A percentile compares a stretch with the other conserved stretches of the same genome.
Conservation (phyloP, 2,113 vertebrate species). For the Australoheros scitulus region DNA sequence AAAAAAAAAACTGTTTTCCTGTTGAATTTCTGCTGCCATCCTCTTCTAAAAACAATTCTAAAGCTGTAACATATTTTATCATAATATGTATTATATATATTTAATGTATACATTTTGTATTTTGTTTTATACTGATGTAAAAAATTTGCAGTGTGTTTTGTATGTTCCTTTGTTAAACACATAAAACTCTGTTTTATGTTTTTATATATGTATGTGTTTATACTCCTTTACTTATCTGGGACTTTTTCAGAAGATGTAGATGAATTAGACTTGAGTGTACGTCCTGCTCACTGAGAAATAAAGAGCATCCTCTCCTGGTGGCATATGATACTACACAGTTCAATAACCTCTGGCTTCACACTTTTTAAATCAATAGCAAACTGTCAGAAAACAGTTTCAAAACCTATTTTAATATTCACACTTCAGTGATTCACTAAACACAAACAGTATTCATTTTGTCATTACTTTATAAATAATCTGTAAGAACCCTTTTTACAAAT, state of each 20-base stretch:
- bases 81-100: background rate
- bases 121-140: background rate
- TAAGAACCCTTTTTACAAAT: background rate
- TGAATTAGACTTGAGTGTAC: background rate
- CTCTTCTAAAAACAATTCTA: background rate
- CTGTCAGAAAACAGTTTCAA: background rate
- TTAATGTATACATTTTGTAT: background rate
- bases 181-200: background rate
- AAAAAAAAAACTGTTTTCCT: background rate
- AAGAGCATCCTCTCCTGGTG: slow-evolving; percentile 41
- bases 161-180: background rate
- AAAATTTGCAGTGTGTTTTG: background rate
- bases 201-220: no score
- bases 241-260: background rate
- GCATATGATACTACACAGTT: background rate
- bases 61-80: background rate
- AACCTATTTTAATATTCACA: background rate
- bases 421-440: background rate
- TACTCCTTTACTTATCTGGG: background rate
- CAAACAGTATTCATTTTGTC: background rate
- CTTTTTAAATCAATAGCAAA: background rate
- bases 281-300: background rate
- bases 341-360: background rate
- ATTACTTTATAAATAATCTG: background rate
- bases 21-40: background rate